Conservation (phyloP, 2,888 invertebrate species). For the Netelia melanura region DNA sequence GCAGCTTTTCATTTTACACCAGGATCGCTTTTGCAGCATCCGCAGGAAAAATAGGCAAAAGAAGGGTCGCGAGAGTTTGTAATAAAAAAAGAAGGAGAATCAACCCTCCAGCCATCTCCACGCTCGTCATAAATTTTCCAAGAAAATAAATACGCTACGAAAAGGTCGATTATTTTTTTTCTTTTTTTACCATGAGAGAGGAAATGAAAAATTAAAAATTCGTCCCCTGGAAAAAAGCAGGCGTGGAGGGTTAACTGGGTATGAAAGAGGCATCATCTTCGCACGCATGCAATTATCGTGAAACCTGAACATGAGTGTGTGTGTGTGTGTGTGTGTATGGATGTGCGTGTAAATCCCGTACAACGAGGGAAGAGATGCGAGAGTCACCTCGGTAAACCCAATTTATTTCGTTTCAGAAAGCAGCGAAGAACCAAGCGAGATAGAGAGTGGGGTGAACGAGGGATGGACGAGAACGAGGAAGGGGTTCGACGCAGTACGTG, state of each 20-base stretch:
- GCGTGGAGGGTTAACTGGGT: conserved; percentile 12
- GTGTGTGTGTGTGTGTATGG: conserved; percentile 43
- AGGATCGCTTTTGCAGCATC: conserved; percentile 26
- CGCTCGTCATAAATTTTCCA: conserved; percentile 50
- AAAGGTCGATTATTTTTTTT: conserved; percentile 3
- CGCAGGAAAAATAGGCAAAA: conserved; percentile 19
- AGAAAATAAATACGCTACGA: conserved; percentile 49
- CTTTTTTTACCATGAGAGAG: conserved; percentile 13
- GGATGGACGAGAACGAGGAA: conserved; percentile 66
- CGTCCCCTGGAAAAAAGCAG: conserved; percentile 23
- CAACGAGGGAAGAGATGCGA: conserved; percentile 62
- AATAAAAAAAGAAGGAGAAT: conserved; percentile 15
- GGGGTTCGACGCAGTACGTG: conserved; percentile 64
- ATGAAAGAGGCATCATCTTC: conserved; percentile 38
- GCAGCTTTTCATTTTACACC: conserved; percentile 57
- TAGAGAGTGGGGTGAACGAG: conserved; percentile 76
- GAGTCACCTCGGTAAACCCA: conserved; percentile 79
- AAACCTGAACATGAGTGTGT: conserved; percentile 27
- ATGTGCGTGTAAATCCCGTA: conserved; percentile 63
- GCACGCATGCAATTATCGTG: conserved; percentile 61
- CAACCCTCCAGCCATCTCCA: conserved; percentile 35
- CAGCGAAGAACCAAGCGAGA: conserved; percentile 27
- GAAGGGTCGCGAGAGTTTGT: conserved; percentile 36
- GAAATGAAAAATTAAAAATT: conserved; percentile 47
- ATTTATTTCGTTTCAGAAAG: conserved; percentile 82